A percentile compares a stretch with the other conserved stretches of the same genome.
Evolutionary conservation across 2,113 vertebrate genomes (phyloP).

Genomic region (Triplophysa dalaica): DNA sequence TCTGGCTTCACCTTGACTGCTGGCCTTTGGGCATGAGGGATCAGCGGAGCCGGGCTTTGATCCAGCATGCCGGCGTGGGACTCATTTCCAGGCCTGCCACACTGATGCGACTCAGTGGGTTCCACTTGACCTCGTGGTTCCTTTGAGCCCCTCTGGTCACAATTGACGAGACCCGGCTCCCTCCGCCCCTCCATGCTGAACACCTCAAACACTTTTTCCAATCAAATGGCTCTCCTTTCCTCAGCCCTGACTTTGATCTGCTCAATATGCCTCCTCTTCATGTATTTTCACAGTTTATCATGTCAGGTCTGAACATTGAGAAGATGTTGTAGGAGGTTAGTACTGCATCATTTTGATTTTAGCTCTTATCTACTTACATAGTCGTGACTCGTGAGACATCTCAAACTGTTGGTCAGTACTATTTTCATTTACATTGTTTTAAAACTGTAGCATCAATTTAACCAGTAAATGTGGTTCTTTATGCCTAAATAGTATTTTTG

Average conservation of each 20-base stretch:
- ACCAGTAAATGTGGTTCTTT: too few relatives aligned
- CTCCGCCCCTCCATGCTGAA: slow-evolving; percentile 27
- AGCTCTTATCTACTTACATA: too few relatives aligned
- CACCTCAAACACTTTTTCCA: slow-evolving; percentile 45
- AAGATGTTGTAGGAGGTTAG: slow-evolving; percentile 24
- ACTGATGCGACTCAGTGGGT: slow-evolving; percentile 40
- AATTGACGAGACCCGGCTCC: slow-evolving; percentile 6
- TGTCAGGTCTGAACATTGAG: slow-evolving; percentile 6
- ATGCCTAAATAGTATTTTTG: too few relatives aligned
- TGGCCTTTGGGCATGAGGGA: slow-evolving; percentile 56
- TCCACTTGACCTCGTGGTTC: slow-evolving; percentile 53
- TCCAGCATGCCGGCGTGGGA: slow-evolving; percentile 44
- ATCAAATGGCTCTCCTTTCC: slow-evolving; percentile 32
- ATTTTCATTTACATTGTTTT: too few relatives aligned
- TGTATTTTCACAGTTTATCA: slow-evolving; percentile 16
- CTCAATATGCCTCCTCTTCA: slow-evolving; percentile 15
- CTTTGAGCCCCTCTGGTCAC: slow-evolving; percentile 36
- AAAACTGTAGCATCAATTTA: too few relatives aligned
- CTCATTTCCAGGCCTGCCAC: slow-evolving; percentile 53
- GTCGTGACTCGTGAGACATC: too few relatives aligned
- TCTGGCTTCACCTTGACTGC: slow-evolving; percentile 53
- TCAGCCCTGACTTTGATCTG: slow-evolving; percentile 48
- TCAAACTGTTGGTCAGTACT: too few relatives aligned
- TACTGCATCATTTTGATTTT: background rate
- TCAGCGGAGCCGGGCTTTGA: slow-evolving; percentile 53